phyloP scores from a whole-genome alignment of 2,888 invertebrate genomes.

The Cynaeus angustus region DNA sequence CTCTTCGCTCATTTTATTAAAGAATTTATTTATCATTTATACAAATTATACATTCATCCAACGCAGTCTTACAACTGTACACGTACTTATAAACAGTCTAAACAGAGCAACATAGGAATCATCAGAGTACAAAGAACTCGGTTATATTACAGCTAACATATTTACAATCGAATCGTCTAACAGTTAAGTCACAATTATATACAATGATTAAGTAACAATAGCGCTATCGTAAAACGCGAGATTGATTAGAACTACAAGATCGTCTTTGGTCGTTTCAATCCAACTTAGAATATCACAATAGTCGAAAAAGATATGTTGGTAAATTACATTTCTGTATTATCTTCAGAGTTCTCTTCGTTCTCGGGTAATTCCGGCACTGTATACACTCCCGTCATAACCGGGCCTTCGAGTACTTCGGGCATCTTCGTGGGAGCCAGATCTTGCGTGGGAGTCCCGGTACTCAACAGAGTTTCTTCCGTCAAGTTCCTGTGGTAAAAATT shows the following conservation, averaged over 20 bases:
- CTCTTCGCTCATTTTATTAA: conserved; percentile 21
- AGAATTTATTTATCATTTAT: conserved; percentile 51
- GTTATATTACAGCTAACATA: conserved; percentile 34
- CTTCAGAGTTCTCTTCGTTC: conserved; percentile 72
- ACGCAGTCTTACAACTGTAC: conserved; percentile 49
- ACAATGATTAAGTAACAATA: conserved; percentile 27
- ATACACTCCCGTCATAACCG: conserved; percentile 73
- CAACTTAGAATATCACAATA: conserved; percentile 8
- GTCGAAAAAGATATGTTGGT: conserved; percentile 39
- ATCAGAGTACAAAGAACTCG: conserved; percentile 39
- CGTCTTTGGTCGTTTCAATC: too few relatives aligned
- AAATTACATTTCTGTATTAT: conserved; percentile 69
- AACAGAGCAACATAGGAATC: conserved; percentile 37
- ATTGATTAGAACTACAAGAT: background rate
- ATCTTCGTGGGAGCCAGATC: conserved; percentile 67
- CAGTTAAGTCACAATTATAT: conserved; percentile 32
- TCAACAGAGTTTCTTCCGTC: conserved; percentile 76
- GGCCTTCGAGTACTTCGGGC: conserved; percentile 69
- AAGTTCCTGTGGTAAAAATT: conserved; percentile 77
- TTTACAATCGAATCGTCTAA: conserved; percentile 39
- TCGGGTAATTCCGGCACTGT: conserved; percentile 76
- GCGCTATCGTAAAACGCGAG: conserved; percentile 11
- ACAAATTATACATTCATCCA: conserved; percentile 52
- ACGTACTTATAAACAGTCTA: conserved; percentile 50
- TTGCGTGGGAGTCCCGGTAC: conserved; percentile 74